Conservation (phyloP, 2,113 vertebrate genomes). For the Hyaena hyaena region DNA sequence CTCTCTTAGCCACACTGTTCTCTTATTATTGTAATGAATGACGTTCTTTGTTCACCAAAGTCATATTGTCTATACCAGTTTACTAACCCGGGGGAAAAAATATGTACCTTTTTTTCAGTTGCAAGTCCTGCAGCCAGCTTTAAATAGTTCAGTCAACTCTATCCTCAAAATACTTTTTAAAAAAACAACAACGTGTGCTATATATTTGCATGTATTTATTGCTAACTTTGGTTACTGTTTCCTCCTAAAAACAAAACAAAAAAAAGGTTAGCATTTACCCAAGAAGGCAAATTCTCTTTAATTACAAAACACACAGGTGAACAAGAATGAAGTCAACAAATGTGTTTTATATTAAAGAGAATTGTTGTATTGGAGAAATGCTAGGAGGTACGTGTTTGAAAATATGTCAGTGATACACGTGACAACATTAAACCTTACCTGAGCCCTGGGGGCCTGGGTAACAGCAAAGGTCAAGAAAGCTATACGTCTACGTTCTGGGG, state of each 20-base stretch:
- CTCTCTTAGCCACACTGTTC: slow-evolving; percentile 27
- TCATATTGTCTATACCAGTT: slow-evolving; percentile 71
- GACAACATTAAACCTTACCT: neutral
- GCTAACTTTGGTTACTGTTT: slow-evolving; percentile 26
- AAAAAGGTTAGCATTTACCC: neutral
- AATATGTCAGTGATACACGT: neutral
- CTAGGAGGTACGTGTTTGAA: neutral
- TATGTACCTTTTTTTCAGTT: slow-evolving; percentile 37
- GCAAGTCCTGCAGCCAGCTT: slow-evolving; percentile 19
- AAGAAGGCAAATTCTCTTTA: slow-evolving; percentile 54
- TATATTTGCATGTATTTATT: slow-evolving; percentile 31
- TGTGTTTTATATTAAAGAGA: slow-evolving; percentile 37
- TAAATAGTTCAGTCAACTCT: slow-evolving; percentile 43
- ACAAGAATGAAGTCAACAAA: slow-evolving; percentile 39
- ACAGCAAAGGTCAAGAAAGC: neutral
- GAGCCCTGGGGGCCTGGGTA: neutral
- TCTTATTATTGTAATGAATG: slow-evolving; percentile 77
- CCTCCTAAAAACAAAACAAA: neutral
- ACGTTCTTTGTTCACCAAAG: slow-evolving; percentile 71
- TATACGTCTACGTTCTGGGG: too few species aligned
- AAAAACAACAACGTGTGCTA: neutral
- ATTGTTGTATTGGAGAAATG: slow-evolving; percentile 16
- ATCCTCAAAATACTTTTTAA: slow-evolving; percentile 20
- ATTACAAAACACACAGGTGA: slow-evolving; percentile 51
- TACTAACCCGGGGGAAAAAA: slow-evolving; percentile 66